Base-by-base conservation (phyloP, 2,797 vertebrate species). In the Micromesistius poutassou region DNA sequence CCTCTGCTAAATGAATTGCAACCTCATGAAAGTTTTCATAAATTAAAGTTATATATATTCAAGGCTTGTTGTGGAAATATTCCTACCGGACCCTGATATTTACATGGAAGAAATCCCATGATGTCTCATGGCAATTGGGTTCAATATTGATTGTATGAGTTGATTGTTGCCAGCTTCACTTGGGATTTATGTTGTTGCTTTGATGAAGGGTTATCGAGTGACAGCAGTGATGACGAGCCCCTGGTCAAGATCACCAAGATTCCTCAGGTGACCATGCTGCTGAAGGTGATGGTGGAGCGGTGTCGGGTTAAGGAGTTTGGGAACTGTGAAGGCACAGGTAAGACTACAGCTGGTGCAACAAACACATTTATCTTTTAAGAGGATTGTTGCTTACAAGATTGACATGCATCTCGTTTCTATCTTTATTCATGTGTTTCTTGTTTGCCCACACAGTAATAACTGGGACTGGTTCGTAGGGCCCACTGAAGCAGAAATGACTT, bases 251-350 rank as follows among this genome's bases (percentile, higher is more conserved):
- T 79, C 77, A 78, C 74, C 0, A 82, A 76, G 80, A 86, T 86
- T 22, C 86, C 90, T 50, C 82, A 87, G 36, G 81, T 91, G 42
- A 93, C 89, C 76, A 93, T 91, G 82, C 79, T 79, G 16, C 10
- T 90, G 30, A 89, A 55, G 62, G 82, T 94, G 50, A 71, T 84
- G 2, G 79, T 94, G 0, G 78, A 90, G 72, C 88, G 88, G 80
- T 94, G 91, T 55, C 87, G 91, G 5, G 74, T 22, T 79, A 88
- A 3, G 86, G 78, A 1, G 1, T 38, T 0, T 72, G 40, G 14
- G 2, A 13, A 1, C 71, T 33, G 76, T 38, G 9, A 72, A 71
- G 50, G 72, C 31, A 1, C 31, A 70, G 42, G 3, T 76, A 80
- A 81, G 13, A 68, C 62, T 68, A 74, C 6, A 0, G 78, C 71